Evolutionary conservation across 2,797 vertebrate species (phyloP).

Genomic region (Yasuhikotakia modesta): DNA sequence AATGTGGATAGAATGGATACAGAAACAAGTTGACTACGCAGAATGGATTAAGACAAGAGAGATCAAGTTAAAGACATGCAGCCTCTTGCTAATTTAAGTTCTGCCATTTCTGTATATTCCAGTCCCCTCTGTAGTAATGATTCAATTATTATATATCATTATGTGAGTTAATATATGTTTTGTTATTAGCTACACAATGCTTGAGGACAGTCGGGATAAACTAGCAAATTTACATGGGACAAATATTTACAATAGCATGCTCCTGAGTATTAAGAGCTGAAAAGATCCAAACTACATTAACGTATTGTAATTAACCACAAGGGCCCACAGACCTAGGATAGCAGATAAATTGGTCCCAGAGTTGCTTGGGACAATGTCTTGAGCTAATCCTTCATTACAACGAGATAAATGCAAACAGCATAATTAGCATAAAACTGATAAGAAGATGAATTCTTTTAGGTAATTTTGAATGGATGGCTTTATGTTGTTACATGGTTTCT

Average conservation of each 20-base stretch:
- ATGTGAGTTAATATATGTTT: slow-evolving; percentile 67
- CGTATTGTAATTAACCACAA: slow-evolving; percentile 85
- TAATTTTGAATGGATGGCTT: slow-evolving; percentile 76
- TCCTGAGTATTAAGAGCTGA: slow-evolving; percentile 77
- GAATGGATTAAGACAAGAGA: slow-evolving; percentile 53
- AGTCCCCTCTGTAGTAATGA: slow-evolving; percentile 46
- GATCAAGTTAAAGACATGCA: slow-evolving; percentile 51
- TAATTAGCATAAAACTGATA: slow-evolving; percentile 82
- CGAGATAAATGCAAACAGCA: slow-evolving; percentile 84
- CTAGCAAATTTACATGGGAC: slow-evolving; percentile 75
- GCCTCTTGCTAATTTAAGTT: slow-evolving; percentile 61
- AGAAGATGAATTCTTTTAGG: slow-evolving; percentile 78
- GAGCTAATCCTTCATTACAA: slow-evolving; percentile 86
- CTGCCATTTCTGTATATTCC: slow-evolving; percentile 14
- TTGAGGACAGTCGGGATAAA: slow-evolving; percentile 73
- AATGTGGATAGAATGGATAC: slow-evolving; percentile 62
- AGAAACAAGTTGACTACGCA: slow-evolving; percentile 75
- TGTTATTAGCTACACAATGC: slow-evolving; percentile 74
- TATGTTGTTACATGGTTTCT: slow-evolving; percentile 70
- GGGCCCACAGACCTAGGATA: slow-evolving; percentile 79
- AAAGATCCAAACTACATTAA: slow-evolving; percentile 86
- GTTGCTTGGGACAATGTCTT: slow-evolving; percentile 81
- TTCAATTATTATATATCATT: too few relatives aligned
- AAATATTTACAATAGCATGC: slow-evolving; percentile 83
- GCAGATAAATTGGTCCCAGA: slow-evolving; percentile 84